Conservation (phyloP, 2,888 invertebrate genomes). For the Drosophila paracracens region DNA sequence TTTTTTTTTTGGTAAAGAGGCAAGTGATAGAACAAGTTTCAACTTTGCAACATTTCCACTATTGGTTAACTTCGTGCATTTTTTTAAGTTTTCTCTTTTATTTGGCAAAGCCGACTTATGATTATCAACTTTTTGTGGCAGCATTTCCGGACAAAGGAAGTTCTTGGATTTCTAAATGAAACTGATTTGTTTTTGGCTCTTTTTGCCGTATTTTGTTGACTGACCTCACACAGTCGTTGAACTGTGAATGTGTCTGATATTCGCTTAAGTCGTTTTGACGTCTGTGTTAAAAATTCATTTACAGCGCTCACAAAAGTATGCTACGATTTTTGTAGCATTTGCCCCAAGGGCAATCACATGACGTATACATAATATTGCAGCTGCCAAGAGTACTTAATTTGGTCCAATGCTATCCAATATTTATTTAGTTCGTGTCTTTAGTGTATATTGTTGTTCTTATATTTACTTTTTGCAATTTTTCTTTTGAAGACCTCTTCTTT, state of each 20-base stretch:
- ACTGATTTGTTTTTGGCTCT: background rate
- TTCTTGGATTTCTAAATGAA: constrained; percentile 11
- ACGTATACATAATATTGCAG: constrained; percentile 43
- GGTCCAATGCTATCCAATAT: constrained; percentile 30
- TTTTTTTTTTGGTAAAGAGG: background rate
- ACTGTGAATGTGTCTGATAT: constrained; percentile 44
- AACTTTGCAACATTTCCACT: constrained; percentile 21
- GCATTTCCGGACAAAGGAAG: constrained; percentile 45
- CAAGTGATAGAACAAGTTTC: constrained; percentile 18
- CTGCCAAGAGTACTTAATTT: constrained; percentile 38
- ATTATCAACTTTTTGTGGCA: constrained; percentile 42
- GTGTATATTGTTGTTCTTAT: constrained; percentile 14
- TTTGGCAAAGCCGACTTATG: constrained; percentile 17
- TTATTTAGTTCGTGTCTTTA: constrained; percentile 40
- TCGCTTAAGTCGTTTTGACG: background rate
- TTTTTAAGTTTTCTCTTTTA: constrained; percentile 5
- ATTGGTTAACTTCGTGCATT: constrained; percentile 25
- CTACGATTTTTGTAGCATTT: constrained; percentile 22
- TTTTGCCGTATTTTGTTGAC: background rate
- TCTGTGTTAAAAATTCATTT: constrained; percentile 26
- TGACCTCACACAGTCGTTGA: constrained; percentile 29
- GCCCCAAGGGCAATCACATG: constrained; percentile 16
- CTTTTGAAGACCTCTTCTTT: constrained; percentile 6
- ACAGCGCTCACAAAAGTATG: constrained; percentile 30
- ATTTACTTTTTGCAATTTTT: constrained; percentile 12